Evolutionary conservation across 2,888 invertebrate genomes (phyloP).

Genomic region (Polydrusus cervinus): DNA sequence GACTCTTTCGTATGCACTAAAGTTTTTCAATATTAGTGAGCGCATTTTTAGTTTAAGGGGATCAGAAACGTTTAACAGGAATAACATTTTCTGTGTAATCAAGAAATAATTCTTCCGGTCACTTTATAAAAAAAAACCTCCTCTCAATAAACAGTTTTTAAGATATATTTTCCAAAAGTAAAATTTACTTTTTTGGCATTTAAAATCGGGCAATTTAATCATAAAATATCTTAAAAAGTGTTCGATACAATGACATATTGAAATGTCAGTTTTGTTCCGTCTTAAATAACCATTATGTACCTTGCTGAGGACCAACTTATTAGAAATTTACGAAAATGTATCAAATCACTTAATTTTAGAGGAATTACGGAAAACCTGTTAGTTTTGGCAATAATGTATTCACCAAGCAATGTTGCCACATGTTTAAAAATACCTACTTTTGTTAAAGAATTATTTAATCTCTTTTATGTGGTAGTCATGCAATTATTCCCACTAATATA

Average conservation of each 20-base stretch:
- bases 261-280: neutral
- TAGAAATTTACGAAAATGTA: neutral
- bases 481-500: neutral
- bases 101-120: no score
- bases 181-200: conserved; percentile 34
- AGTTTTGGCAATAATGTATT: no score
- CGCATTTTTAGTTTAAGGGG: no score
- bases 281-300: neutral
- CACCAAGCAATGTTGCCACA: no score
- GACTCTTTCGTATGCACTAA: no score
- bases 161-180: conserved; percentile 36
- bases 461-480: conserved; percentile 15
- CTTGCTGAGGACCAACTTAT: neutral
- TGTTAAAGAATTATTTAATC: no score
- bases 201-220: conserved; percentile 30
- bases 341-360: neutral
- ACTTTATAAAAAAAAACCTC: no score
- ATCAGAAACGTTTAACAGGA: no score
- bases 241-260: neutral
- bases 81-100: no score
- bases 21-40: no score
- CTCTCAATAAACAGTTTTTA: conserved; percentile 27
- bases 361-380: no score
- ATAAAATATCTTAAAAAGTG: conserved; percentile 23
- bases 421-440: no score